Conservation (phyloP, 2,113 vertebrate genomes). For the Delphinapterus leucas region DNA sequence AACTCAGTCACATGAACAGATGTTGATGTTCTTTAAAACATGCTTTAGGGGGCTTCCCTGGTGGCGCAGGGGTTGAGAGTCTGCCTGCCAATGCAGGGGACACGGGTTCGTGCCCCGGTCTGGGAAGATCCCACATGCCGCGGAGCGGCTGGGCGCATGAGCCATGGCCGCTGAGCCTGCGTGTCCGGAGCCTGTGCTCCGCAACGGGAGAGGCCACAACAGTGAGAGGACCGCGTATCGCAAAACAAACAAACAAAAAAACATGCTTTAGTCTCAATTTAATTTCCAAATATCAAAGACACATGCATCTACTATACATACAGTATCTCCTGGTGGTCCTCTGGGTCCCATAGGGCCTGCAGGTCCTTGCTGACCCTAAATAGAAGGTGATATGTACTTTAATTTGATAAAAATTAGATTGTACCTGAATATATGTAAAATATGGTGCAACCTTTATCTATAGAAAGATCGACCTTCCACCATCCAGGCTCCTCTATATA, state of each 20-base stretch:
- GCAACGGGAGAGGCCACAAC: too few species aligned
- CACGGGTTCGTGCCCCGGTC: too few species aligned
- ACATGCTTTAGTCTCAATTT: neutral
- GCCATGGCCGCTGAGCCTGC: too few species aligned
- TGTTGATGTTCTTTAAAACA: neutral
- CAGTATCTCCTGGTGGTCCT: slow-evolving; percentile 90
- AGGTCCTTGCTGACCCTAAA: slow-evolving; percentile 90
- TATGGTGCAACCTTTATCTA: neutral
- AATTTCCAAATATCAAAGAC: neutral
- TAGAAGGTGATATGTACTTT: neutral
- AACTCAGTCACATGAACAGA: neutral
- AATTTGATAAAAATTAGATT: slow-evolving; percentile 15
- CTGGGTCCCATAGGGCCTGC: slow-evolving; percentile 86
- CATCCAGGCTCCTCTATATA: neutral
- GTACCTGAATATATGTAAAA: neutral
- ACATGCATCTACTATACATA: slow-evolving; percentile 76
- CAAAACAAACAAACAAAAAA: neutral
- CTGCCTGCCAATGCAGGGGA: too few species aligned
- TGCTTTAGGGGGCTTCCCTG: neutral
- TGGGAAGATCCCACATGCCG: too few species aligned
- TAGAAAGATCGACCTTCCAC: neutral
- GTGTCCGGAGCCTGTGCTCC: too few species aligned
- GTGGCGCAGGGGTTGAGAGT: too few species aligned
- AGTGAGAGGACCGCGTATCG: too few species aligned
- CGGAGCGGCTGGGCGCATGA: too few species aligned